Percentiles rank a stretch among this genome's conserved stretches.
These are phyloP conservation scores for Dolichopus griseipennis DNA, from an alignment of 2,888 invertebrate genomes.

Conservation along the genomic window DNA sequence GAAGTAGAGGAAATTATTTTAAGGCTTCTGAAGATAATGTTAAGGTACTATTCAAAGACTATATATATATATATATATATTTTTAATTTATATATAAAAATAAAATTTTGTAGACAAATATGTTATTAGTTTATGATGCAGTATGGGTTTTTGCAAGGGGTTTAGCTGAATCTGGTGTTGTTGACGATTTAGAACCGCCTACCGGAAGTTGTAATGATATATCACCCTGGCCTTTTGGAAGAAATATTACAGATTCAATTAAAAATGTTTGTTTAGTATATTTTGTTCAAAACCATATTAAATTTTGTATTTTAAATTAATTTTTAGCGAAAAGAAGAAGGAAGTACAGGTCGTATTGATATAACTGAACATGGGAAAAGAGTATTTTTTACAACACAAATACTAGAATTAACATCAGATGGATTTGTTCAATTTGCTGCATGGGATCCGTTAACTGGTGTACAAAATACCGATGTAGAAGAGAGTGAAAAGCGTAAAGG, in stretches of 20 bases:
- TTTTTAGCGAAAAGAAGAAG: constrained; percentile 35
- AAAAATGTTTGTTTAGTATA: constrained; percentile 47
- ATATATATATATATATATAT: too few relatives aligned
- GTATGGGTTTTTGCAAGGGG: constrained; percentile 57
- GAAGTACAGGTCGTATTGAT: constrained; percentile 37
- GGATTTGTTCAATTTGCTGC: constrained; percentile 49
- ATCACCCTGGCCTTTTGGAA: constrained; percentile 51
- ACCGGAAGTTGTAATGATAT: constrained; percentile 41
- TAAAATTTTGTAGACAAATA: constrained; percentile 48
- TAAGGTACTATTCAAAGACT: neutral
- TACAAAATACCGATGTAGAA: constrained; percentile 37
- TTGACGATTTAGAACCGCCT: constrained; percentile 32
- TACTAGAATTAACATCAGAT: constrained; percentile 55
- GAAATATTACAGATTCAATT: constrained; percentile 58
- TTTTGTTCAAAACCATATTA: neutral
- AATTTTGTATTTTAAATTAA: neutral
- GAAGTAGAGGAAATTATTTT: constrained; percentile 33
- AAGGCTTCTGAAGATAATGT: constrained; percentile 21
- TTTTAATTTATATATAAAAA: constrained; percentile 5
- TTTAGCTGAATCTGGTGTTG: constrained; percentile 35
- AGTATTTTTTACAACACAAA: constrained; percentile 55
- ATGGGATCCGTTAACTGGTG: constrained; percentile 41
- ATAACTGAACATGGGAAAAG: constrained; percentile 55
- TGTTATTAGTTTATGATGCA: constrained; percentile 62
- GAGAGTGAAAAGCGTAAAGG: constrained; percentile 48